Evolutionary conservation across 1,140 invertebrate genomes (phyloP), one percentile per base, ranked within the genome.

Genomic region (Calycopis cecrops): DNA sequence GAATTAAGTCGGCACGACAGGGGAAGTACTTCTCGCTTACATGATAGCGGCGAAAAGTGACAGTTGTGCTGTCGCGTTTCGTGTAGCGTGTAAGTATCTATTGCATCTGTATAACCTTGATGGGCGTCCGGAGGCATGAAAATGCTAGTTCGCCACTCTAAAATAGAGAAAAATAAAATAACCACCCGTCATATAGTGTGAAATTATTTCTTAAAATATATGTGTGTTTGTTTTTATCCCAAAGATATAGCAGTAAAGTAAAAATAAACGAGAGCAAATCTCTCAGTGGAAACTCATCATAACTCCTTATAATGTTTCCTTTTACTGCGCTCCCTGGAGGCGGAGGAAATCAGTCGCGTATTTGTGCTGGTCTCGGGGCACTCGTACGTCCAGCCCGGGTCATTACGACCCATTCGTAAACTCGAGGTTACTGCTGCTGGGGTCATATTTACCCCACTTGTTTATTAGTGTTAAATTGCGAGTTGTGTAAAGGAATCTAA

Each of bases 341-440:
- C 54, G 58, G 47, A 59, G 59, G 48, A 65, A 80, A 78, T 79
- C 71, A 75, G 72, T 64, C 67, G 64, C 63, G 55, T 62, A 73
- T 74, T 74, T 60, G 63, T 62, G 51, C 28, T 50, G 49, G 52
- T 64, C 69, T 70, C 68, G 50, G 50, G 62, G 37, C 64, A 60
- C 56, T 62, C 65, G 61, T 72, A 67, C 49, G 72, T 74, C 67
- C 69, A 62, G 62, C 55, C 59, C 52, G 52, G 61, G 67, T 76
- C 73, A 76, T 76, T 76, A 76, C 62, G 63, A 60, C 53, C 67
- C 67, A 76, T 76, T 73, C 69, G 68, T 59, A 17, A 16, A 44
- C 16, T 12, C 9, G 40, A 16, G 40, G 40, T 44, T 44, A 16
- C 2, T 28, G 21, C 21, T 3, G 21, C 21, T 28, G 6, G 21